Conservation (phyloP, 2,888 invertebrate genomes). For the Sarcophaga variegata region DNA sequence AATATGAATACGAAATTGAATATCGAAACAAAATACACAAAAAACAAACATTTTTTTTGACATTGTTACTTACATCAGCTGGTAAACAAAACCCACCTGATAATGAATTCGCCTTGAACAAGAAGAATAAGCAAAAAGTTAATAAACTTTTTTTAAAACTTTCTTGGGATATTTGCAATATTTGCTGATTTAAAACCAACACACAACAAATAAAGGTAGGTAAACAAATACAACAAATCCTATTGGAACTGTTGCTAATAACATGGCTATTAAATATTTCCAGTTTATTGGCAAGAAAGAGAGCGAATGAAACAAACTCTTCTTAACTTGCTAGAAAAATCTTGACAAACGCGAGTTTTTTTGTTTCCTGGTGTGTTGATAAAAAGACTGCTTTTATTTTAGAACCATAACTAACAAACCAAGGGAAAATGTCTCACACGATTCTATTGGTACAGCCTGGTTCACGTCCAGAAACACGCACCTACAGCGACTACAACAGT, state of each 20-base stretch:
- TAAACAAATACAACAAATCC: background rate
- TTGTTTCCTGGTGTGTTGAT: conserved; percentile 2
- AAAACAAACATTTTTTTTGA: no score
- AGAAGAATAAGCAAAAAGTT: conserved; percentile 35
- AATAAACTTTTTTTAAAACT: conserved; percentile 25
- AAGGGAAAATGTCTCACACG: conserved; percentile 90
- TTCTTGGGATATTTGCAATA: conserved; percentile 1
- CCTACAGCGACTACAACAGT: conserved; percentile 99
- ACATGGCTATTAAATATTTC: background rate
- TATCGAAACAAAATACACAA: no score
- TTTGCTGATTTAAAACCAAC: conserved; percentile 20
- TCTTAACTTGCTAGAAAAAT: background rate
- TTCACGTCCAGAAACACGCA: conserved; percentile 95
- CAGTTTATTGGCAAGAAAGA: background rate
- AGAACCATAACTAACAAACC: background rate
- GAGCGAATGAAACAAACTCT: background rate
- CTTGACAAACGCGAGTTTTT: conserved; percentile 5
- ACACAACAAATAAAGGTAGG: conserved; percentile 27
- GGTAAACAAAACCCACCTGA: no score
- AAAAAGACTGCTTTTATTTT: background rate
- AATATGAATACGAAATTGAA: no score
- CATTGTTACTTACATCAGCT: no score
- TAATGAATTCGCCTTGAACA: no score
- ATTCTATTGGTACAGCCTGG: conserved; percentile 98
- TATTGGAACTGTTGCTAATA: background rate